phyloP scores from a whole-genome alignment of 1,140 invertebrate species.

The Solenopsis invicta region DNA sequence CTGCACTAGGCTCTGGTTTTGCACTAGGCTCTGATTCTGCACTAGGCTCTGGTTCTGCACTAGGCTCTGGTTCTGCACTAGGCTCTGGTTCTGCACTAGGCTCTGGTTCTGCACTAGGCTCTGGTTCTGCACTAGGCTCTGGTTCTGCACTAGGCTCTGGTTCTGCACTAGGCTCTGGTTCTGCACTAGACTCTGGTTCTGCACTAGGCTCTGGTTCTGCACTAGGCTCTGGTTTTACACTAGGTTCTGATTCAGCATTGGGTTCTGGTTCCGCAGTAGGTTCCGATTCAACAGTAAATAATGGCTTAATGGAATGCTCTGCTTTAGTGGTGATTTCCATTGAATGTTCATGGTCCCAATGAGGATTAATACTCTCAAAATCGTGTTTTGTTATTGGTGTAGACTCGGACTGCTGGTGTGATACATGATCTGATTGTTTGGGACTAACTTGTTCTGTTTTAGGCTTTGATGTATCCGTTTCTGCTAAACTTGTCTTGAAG shows the following conservation, averaged over 20 bases:
- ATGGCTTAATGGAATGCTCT: slow-evolving; percentile 45
- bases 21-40: slow-evolving; percentile 72
- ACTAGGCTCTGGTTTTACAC: slow-evolving; percentile 76
- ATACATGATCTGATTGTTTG: slow-evolving; percentile 71
- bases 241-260: slow-evolving; percentile 59
- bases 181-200: slow-evolving; percentile 67
- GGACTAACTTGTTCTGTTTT: slow-evolving; percentile 16
- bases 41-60: slow-evolving; percentile 77
- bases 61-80: slow-evolving; percentile 59
- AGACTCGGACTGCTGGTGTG: slow-evolving; percentile 74
- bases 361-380: slow-evolving; percentile 45
- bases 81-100: slow-evolving; percentile 75
- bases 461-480: slow-evolving; percentile 8
- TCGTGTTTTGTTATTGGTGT: slow-evolving; percentile 60
- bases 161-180: slow-evolving; percentile 72
- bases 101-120: slow-evolving; percentile 58
- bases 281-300: slow-evolving; percentile 43
- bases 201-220: slow-evolving; percentile 73
- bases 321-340: slow-evolving; percentile 73
- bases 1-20: slow-evolving; percentile 67
- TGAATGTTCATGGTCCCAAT: slow-evolving; percentile 16
- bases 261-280: slow-evolving; percentile 75
- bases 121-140: slow-evolving; percentile 74
- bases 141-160: slow-evolving; percentile 77
- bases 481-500: slow-evolving; percentile 25